Conservation (phyloP, 2,113 vertebrate species). For the Tragelaphus imberbis region DNA sequence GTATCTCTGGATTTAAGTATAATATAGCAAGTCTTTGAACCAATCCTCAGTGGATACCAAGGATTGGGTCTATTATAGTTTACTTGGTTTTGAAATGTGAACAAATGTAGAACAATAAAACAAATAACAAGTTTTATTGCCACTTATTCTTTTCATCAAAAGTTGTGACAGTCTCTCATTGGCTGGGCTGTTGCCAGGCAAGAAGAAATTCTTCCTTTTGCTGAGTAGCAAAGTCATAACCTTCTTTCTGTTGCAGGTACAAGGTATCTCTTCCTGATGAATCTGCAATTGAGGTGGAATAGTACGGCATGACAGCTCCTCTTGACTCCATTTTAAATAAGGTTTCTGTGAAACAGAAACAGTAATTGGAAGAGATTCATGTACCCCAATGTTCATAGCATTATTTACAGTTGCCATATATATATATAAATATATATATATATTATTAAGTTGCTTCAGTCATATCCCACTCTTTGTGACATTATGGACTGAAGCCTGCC, state of each 20-base stretch:
- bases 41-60: background rate
- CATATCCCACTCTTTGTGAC: background rate
- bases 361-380: background rate
- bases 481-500: background rate
- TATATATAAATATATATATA: background rate
- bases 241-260: background rate
- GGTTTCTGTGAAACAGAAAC: background rate
- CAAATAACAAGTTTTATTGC: background rate
- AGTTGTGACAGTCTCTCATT: background rate
- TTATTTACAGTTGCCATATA: background rate
- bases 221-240: background rate
- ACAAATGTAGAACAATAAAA: background rate
- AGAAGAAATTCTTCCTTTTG: background rate
- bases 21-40: background rate
- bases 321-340: background rate
- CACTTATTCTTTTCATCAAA: background rate
- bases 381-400: background rate
- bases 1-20: background rate
- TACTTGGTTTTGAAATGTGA: background rate
- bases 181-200: background rate
- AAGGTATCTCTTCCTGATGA: background rate
- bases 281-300: background rate
- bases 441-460: background rate
- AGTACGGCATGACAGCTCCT: background rate
- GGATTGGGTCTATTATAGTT: background rate